Evolutionary conservation across 2,797 vertebrate species (phyloP), one percentile per base, ranked within the genome.

Genomic region (Lophotriccus pileatus): DNA sequence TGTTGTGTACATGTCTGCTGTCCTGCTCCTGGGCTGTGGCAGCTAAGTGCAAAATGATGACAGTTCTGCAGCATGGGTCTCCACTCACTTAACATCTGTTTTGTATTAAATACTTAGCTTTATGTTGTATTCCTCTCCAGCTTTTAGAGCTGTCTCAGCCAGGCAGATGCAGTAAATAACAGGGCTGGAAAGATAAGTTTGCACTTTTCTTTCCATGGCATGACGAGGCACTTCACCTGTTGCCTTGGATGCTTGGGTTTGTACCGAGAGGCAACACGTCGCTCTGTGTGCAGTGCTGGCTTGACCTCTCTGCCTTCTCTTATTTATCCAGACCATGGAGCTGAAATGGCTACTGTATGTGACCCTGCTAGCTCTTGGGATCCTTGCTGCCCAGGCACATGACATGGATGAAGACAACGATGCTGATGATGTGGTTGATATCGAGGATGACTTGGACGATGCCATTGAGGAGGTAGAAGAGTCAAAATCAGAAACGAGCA

Each of bases 321-420:
- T 63, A 8, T 49, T 92, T 80, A 10, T 68, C 72, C 93, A 99
- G 99, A 98, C 89, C 80, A 99, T 99, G 99, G 98, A 98, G 97
- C 97, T 98, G 88, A 99, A 98, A 96, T 97, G 98, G 96, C 97
- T 98, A 49, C 96, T 99, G 74, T 98, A 92, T 49, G 66, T 98
- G 93, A 94, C 97, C 87, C 97, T 99, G 69, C 95, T 99, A 36
- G 97, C 97, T 14, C 95, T 97, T 24, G 98, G 98, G 70, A 95
- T 97, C 80, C 75, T 97, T 5, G 37, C 95, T 44, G 77, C 96
- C 84, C 92, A 93, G 21, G 97, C 98, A 63, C 97, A 97, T 84
- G 98, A 98, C 4, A 80, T 98, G 78, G 96, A 97, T 43, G 96
- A 97, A 69, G 96, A 97, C 67, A 96, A 69, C 37, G 97, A 97